Evolutionary conservation across 2,888 invertebrate genomes (phyloP).

Genomic region (Pandemis corylana): DNA sequence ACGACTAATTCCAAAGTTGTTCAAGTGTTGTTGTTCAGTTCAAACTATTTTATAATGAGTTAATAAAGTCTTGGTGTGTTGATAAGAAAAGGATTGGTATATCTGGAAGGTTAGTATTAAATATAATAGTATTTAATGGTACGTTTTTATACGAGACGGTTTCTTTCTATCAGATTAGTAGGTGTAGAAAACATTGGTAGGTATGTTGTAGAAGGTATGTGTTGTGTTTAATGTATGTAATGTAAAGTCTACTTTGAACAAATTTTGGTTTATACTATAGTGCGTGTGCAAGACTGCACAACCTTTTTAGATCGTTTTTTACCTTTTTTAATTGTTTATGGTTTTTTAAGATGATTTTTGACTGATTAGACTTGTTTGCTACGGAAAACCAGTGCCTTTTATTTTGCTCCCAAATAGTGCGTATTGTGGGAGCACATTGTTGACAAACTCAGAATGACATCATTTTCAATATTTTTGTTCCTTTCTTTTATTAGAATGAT

Average conservation of each 20-base stretch:
- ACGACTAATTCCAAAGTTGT: constrained; percentile 62
- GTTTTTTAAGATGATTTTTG: too few species aligned
- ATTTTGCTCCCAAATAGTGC: too few species aligned
- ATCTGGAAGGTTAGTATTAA: constrained; percentile 45
- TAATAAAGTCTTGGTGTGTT: constrained; percentile 28
- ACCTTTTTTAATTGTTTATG: too few species aligned
- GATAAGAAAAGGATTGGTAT: constrained; percentile 37
- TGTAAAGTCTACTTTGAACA: background rate
- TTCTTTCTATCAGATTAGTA: background rate
- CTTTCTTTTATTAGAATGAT: too few species aligned
- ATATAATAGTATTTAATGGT: constrained; percentile 9
- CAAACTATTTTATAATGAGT: constrained; percentile 41
- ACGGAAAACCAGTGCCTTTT: too few species aligned
- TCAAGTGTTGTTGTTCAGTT: constrained; percentile 46
- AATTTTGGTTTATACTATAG: background rate
- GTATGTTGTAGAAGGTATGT: background rate
- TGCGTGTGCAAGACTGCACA: too few species aligned
- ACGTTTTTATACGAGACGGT: background rate
- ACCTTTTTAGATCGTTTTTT: too few species aligned
- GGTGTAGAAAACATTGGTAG: background rate
- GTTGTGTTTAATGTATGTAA: background rate
- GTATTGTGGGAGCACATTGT: background rate
- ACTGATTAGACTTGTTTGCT: too few species aligned
- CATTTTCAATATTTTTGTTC: too few species aligned
- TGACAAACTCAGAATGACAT: background rate